Evolutionary conservation across 2,888 invertebrate species (phyloP).

Genomic region (Crossocerus cetratus): DNA sequence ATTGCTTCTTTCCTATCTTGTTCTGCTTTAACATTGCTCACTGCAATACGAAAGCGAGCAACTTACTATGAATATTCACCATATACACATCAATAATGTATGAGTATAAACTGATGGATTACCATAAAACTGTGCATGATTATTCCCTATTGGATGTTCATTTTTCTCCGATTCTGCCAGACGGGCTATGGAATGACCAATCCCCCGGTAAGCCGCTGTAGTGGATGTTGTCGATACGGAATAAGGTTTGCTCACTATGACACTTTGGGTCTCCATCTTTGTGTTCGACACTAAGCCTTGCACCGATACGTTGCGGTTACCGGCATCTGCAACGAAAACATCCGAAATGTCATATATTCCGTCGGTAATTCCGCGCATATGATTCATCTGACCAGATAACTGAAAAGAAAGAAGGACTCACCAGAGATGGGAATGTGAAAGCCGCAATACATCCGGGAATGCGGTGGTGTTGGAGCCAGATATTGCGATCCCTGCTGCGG

Average conservation of each 20-base stretch:
- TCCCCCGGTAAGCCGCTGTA: constrained; percentile 69
- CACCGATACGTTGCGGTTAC: constrained; percentile 67
- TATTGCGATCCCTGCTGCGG: constrained; percentile 73
- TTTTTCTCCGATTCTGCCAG: constrained; percentile 70
- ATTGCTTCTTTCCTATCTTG: constrained; percentile 67
- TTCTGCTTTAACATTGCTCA: constrained; percentile 68
- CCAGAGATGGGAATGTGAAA: constrained; percentile 78
- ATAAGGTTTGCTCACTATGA: constrained; percentile 79
- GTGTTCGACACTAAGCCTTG: constrained; percentile 68
- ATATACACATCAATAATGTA: neutral
- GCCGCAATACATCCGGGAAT: constrained; percentile 71
- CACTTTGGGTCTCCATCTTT: constrained; percentile 78
- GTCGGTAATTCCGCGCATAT: too few relatives aligned
- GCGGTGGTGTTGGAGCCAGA: constrained; percentile 65
- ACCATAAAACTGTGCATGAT: constrained; percentile 72
- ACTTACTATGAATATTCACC: neutral
- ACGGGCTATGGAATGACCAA: constrained; percentile 71
- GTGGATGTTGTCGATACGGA: constrained; percentile 68
- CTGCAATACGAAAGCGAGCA: constrained; percentile 45
- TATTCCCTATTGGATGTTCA: constrained; percentile 62
- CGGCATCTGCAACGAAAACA: constrained; percentile 61
- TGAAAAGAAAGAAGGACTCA: constrained; percentile 42
- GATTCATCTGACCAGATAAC: neutral
- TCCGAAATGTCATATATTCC: too few relatives aligned
- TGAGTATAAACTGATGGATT: constrained; percentile 15